These are phyloP conservation scores for Apus apus DNA, from an alignment of 2,113 vertebrate genomes.

Conservation along the genomic window DNA sequence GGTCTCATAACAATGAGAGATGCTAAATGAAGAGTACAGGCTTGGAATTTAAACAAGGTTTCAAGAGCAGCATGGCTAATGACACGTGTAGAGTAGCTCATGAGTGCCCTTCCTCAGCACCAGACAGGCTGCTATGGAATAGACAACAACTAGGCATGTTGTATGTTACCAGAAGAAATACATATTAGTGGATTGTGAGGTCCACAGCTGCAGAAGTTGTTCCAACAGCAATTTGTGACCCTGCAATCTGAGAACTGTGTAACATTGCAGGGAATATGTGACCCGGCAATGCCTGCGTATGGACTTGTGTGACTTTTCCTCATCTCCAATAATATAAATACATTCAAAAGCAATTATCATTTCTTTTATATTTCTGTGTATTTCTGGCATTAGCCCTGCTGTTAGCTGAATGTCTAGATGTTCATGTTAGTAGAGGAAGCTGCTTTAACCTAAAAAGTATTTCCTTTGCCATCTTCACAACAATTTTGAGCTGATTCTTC, in stretches of 20 bases:
- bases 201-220: neutral
- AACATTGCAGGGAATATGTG: neutral
- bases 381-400: neutral
- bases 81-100: neutral
- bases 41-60: neutral
- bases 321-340: neutral
- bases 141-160: neutral
- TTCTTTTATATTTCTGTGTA: neutral
- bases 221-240: neutral
- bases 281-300: neutral
- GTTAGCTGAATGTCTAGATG: neutral
- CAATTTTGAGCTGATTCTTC: neutral
- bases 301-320: neutral
- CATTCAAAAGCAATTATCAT: neutral
- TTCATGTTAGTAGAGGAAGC: neutral
- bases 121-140: neutral
- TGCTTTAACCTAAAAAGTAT: neutral
- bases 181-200: fast-evolving
- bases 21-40: neutral
- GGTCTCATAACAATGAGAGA: neutral
- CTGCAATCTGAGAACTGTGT: neutral
- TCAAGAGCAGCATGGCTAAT: neutral
- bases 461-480: neutral
- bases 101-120: neutral
- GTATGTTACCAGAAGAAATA: neutral